Conservation (phyloP, 1,140 invertebrate genomes). For the Solenopsis invicta region DNA sequence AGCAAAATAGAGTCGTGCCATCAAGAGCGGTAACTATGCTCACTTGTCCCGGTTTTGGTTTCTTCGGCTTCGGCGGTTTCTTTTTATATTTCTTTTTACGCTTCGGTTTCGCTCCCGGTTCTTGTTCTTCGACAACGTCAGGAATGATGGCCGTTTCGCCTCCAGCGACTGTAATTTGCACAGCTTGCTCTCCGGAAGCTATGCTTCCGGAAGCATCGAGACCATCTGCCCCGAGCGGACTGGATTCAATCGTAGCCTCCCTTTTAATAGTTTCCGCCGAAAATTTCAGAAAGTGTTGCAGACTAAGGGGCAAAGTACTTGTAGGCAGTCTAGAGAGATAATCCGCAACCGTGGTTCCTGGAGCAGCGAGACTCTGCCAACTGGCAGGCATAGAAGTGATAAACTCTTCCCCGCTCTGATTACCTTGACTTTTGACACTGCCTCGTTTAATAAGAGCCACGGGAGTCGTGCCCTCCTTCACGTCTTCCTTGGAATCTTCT, state of each 20-base stretch:
- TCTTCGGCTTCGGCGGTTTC: slow-evolving; percentile 91
- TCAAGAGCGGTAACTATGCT: slow-evolving; percentile 91
- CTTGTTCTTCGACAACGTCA: slow-evolving; percentile 86
- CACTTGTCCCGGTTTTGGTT: slow-evolving; percentile 91
- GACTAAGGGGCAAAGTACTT: slow-evolving; percentile 85
- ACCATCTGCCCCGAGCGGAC: slow-evolving; percentile 84
- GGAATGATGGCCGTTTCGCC: slow-evolving; percentile 86
- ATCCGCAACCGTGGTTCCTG: slow-evolving; percentile 92
- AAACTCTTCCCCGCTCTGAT: slow-evolving; percentile 82
- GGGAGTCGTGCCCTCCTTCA: slow-evolving; percentile 86
- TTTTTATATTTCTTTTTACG: slow-evolving; percentile 94
- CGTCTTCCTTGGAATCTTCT: slow-evolving; percentile 86
- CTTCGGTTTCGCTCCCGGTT: slow-evolving; percentile 88
- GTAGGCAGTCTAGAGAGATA: slow-evolving; percentile 92
- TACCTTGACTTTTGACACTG: slow-evolving; percentile 83
- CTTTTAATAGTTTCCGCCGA: slow-evolving; percentile 88
- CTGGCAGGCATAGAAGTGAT: slow-evolving; percentile 84
- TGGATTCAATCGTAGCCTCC: slow-evolving; percentile 87
- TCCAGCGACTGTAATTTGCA: slow-evolving; percentile 84
- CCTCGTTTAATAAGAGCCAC: slow-evolving; percentile 88
- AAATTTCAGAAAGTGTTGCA: slow-evolving; percentile 89
- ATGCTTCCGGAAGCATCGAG: slow-evolving; percentile 82
- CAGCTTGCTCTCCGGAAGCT: slow-evolving; percentile 81
- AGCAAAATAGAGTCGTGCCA: slow-evolving; percentile 91
- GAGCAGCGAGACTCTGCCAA: slow-evolving; percentile 92